Evolutionary conservation across 2,113 vertebrate species (phyloP).

Genomic region (Nanorana parkeri): DNA sequence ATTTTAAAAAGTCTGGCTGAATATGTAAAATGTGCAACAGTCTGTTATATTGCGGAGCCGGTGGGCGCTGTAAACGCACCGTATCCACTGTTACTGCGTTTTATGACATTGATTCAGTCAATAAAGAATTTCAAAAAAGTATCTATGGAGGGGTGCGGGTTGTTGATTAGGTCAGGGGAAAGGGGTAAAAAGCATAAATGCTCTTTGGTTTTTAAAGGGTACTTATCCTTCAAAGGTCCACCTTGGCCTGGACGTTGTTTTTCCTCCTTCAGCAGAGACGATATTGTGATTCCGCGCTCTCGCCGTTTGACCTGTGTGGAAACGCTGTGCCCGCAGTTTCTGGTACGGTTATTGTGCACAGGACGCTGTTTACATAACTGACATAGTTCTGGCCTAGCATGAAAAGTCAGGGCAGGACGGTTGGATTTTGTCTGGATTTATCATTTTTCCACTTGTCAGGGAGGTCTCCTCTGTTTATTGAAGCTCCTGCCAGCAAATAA

Average conservation of each 20-base stretch:
- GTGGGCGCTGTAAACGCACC: too few relatives aligned
- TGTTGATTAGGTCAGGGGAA: too few relatives aligned
- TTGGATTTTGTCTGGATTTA: slow-evolving; percentile 38
- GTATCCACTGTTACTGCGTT: too few relatives aligned
- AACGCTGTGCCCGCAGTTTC: slow-evolving; percentile 48
- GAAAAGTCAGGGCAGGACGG: slow-evolving; percentile 55
- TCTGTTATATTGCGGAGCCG: too few relatives aligned
- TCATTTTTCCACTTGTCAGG: slow-evolving; percentile 39
- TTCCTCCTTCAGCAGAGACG: background rate
- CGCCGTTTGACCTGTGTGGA: slow-evolving; percentile 20
- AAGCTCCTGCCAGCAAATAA: slow-evolving; percentile 16
- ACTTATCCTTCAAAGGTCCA: too few relatives aligned
- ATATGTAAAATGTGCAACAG: too few relatives aligned
- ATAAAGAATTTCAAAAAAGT: too few relatives aligned
- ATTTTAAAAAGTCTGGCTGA: too few relatives aligned
- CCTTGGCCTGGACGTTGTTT: background rate
- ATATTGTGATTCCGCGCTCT: background rate
- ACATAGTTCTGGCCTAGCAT: slow-evolving; percentile 60
- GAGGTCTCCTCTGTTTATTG: slow-evolving; percentile 48
- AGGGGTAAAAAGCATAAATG: too few relatives aligned
- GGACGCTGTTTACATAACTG: slow-evolving; percentile 62
- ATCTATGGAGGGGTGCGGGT: too few relatives aligned
- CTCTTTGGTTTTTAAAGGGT: too few relatives aligned
- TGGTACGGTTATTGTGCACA: slow-evolving; percentile 54
- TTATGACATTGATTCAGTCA: too few relatives aligned